Evolutionary conservation across 1,140 invertebrate genomes (phyloP).

Genomic region (Calliopsis andreniformis): DNA sequence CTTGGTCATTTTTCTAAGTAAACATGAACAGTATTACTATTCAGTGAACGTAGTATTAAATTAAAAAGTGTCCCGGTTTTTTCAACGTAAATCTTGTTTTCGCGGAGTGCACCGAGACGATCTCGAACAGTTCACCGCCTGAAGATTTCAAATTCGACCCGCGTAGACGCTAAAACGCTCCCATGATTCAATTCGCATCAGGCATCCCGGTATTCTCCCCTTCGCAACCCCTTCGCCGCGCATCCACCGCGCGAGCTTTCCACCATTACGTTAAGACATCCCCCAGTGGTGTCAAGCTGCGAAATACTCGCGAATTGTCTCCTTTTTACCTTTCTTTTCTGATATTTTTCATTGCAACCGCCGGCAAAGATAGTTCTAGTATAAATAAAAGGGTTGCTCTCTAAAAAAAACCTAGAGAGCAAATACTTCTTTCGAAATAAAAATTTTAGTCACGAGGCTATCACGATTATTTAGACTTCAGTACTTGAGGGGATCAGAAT

Average conservation of each 20-base stretch:
- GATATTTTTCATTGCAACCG: not conserved
- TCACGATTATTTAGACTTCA: too few species aligned
- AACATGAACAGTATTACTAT: not conserved
- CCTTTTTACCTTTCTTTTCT: slow-evolving; percentile 7
- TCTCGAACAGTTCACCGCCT: slow-evolving; percentile 61
- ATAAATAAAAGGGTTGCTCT: too few species aligned
- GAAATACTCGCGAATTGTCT: slow-evolving; percentile 54
- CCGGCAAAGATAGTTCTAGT: not conserved
- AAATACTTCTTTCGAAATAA: too few species aligned
- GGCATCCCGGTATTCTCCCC: slow-evolving; percentile 55
- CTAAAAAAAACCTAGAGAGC: too few species aligned
- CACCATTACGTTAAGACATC: slow-evolving; percentile 25
- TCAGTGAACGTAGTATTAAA: slow-evolving; percentile 14
- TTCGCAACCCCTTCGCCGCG: slow-evolving; percentile 3
- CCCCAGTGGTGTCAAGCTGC: slow-evolving; percentile 48
- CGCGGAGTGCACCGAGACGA: slow-evolving; percentile 25
- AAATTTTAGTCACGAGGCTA: too few species aligned
- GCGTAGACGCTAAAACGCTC: slow-evolving; percentile 80
- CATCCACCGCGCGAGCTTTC: slow-evolving; percentile 33
- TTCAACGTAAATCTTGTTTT: slow-evolving; percentile 44
- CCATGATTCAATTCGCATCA: slow-evolving; percentile 81
- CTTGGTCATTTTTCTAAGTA: too few species aligned
- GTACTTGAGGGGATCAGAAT: too few species aligned
- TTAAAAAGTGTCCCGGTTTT: slow-evolving; percentile 25
- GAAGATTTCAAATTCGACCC: slow-evolving; percentile 75